Evolutionary conservation across 2,888 invertebrate species (phyloP).

Genomic region (Itoplectis maculator): DNA sequence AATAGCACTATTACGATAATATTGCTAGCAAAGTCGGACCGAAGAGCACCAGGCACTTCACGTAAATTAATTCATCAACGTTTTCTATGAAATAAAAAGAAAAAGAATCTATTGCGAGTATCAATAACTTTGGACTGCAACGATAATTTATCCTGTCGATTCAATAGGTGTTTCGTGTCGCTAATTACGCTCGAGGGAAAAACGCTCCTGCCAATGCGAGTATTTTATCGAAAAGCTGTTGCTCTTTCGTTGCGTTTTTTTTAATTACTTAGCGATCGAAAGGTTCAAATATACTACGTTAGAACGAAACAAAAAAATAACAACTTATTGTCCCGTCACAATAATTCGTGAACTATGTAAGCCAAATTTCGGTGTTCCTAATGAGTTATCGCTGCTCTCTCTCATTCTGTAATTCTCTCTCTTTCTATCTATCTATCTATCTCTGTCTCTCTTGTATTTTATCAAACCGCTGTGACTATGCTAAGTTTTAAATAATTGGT

Average conservation of each 20-base stretch:
- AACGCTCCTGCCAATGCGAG: slow-evolving; percentile 38
- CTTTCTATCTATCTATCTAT: slow-evolving; percentile 45
- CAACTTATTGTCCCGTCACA: slow-evolving; percentile 59
- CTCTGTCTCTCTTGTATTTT: slow-evolving; percentile 66
- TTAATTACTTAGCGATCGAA: slow-evolving; percentile 36
- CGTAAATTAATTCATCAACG: slow-evolving; percentile 48
- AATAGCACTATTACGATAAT: slow-evolving; percentile 45
- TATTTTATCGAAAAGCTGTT: slow-evolving; percentile 32
- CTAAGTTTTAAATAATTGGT: slow-evolving; percentile 75
- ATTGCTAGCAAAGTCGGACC: slow-evolving; percentile 51
- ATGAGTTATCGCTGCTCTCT: slow-evolving; percentile 71
- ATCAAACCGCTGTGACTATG: slow-evolving; percentile 78
- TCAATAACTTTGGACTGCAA: slow-evolving; percentile 37
- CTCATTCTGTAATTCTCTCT: slow-evolving; percentile 37
- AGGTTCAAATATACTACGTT: slow-evolving; percentile 47
- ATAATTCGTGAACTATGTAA: slow-evolving; percentile 57
- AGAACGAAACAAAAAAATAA: slow-evolving; percentile 55
- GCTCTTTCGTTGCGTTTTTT: slow-evolving; percentile 47
- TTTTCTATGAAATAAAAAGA: slow-evolving; percentile 44
- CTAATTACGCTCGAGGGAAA: slow-evolving; percentile 32
- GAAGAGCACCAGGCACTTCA: slow-evolving; percentile 46
- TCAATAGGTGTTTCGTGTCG: slow-evolving; percentile 25
- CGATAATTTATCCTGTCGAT: slow-evolving; percentile 48
- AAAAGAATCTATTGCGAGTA: slow-evolving; percentile 24
- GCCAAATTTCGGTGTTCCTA: slow-evolving; percentile 75